Percentiles rank a stretch among this genome's conserved stretches.
Conservation (phyloP, 2,113 vertebrate genomes). For the Lepisosteus osseus region DNA sequence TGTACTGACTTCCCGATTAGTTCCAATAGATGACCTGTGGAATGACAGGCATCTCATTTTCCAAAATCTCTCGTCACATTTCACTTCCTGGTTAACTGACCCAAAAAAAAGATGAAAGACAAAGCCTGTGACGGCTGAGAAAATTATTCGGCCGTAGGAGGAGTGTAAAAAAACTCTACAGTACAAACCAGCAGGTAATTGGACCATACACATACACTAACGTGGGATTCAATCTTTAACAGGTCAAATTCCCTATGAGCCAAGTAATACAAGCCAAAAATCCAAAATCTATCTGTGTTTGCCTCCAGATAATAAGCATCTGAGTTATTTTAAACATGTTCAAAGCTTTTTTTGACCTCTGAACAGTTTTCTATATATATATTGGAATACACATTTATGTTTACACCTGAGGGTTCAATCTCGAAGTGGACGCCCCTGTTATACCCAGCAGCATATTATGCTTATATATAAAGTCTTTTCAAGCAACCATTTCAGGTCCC, state of each 20-base stretch:
- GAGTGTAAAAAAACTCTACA: background rate
- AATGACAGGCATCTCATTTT: background rate
- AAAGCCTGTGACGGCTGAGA: background rate
- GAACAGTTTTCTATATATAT: too few species aligned
- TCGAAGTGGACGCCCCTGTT: too few species aligned
- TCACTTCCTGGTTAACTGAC: background rate
- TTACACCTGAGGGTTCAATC: too few species aligned
- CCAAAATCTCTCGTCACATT: background rate
- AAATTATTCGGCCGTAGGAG: background rate
- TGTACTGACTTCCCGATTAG: background rate
- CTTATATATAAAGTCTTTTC: too few species aligned
- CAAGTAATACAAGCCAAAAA: background rate
- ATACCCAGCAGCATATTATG: too few species aligned
- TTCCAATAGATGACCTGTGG: background rate
- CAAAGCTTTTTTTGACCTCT: too few species aligned
- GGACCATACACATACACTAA: background rate
- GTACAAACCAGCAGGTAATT: background rate
- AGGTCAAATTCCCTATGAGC: background rate
- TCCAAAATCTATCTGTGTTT: too few species aligned
- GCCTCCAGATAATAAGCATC: too few species aligned
- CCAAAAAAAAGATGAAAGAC: background rate
- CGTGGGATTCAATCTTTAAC: background rate
- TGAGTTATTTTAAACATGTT: too few species aligned
- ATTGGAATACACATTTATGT: background rate
- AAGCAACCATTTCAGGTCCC: too few species aligned